These are phyloP conservation scores for Takifugu flavidus DNA, from an alignment of 2,113 vertebrate genomes.

Conservation along the genomic window DNA sequence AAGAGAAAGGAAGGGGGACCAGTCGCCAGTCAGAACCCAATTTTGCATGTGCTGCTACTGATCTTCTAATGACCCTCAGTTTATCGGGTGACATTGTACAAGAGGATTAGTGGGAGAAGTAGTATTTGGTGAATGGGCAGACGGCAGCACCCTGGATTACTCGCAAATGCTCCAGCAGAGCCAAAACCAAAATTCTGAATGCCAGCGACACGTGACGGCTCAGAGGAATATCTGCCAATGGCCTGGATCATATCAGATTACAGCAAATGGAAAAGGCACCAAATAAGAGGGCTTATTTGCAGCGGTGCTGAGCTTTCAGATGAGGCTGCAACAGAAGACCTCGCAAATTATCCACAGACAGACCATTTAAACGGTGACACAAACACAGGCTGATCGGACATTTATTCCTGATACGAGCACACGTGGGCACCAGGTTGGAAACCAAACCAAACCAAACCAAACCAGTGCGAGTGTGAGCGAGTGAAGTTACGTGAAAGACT, in stretches of 20 bases:
- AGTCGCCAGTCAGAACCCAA: conserved; percentile 17
- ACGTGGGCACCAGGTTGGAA: too few species aligned
- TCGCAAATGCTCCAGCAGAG: conserved; percentile 28
- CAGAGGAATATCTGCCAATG: conserved; percentile 8
- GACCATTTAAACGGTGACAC: too few species aligned
- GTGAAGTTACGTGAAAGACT: too few species aligned
- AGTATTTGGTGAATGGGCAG: conserved; percentile 44
- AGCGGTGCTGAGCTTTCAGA: conserved; percentile 8
- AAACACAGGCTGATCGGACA: too few species aligned
- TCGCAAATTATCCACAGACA: too few species aligned
- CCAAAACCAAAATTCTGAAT: conserved; percentile 3
- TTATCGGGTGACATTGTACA: conserved; percentile 35
- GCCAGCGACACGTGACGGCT: conserved; percentile 31
- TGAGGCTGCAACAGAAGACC: conserved; percentile 2
- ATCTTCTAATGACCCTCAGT: conserved; percentile 35
- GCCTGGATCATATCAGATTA: conserved; percentile 32
- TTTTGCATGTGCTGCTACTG: conserved; percentile 1
- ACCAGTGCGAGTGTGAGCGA: too few species aligned
- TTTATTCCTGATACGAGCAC: too few species aligned
- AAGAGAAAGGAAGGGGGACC: conserved; percentile 22
- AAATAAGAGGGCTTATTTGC: conserved; percentile 35
- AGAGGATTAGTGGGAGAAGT: conserved; percentile 21
- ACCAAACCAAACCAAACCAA: too few species aligned
- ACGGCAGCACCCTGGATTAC: conserved; percentile 46
- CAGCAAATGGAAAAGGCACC: conserved; percentile 29